Evolutionary conservation across 2,888 invertebrate genomes (phyloP).

Genomic region (Hyalella azteca): DNA sequence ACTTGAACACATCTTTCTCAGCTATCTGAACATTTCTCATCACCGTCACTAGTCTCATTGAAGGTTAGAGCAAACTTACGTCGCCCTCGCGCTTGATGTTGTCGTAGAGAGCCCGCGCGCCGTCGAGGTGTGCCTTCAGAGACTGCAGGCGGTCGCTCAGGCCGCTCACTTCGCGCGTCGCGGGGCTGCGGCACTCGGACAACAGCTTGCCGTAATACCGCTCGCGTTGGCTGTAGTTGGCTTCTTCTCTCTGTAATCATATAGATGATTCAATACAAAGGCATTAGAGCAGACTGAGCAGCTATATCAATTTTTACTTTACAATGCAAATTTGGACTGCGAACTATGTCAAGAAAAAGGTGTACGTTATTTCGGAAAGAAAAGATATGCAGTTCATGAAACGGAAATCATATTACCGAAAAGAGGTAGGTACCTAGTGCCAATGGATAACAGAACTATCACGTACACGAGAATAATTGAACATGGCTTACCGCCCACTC

Average conservation of each 20-base stretch:
- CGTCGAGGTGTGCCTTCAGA: neutral
- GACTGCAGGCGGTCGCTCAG: conserved; percentile 11
- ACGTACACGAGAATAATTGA: too few species aligned
- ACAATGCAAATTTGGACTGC: too few species aligned
- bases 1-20: too few species aligned
- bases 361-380: too few species aligned
- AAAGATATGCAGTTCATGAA: too few species aligned
- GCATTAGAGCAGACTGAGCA: too few species aligned
- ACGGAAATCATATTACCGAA: too few species aligned
- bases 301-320: too few species aligned
- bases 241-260: neutral
- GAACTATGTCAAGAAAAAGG: too few species aligned
- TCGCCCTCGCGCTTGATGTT: conserved; percentile 11
- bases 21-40: neutral
- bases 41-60: neutral
- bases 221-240: neutral
- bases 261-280: neutral
- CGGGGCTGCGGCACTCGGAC: conserved; percentile 2
- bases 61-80: neutral
- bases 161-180: neutral
- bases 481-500: conserved; percentile 7
- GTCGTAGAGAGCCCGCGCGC: neutral
- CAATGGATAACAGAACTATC: too few species aligned
- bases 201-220: neutral
- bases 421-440: too few species aligned